Evolutionary conservation across 2,888 invertebrate species (phyloP).

Genomic region (Ophion ellenae): DNA sequence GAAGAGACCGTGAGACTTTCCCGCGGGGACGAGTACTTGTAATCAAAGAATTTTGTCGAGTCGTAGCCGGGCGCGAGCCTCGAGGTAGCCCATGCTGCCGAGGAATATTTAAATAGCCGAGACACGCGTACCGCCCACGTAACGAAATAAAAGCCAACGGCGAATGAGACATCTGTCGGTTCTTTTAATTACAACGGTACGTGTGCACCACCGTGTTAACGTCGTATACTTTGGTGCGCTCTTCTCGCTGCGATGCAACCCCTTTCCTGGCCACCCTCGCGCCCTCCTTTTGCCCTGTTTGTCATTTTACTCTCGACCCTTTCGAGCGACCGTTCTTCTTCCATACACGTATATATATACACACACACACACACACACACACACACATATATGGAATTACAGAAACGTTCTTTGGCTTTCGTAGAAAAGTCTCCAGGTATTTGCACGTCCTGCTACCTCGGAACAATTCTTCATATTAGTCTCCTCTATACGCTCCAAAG

Average conservation of each 20-base stretch:
- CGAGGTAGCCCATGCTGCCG: conserved; percentile 65
- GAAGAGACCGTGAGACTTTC: conserved; percentile 59
- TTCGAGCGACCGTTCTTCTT: conserved; percentile 15
- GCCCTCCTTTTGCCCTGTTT: conserved; percentile 76
- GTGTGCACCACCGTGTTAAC: conserved; percentile 71
- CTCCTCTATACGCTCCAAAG: no score
- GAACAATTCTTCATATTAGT: conserved; percentile 27
- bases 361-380: neutral
- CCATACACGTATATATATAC: neutral
- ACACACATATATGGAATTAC: conserved; percentile 21
- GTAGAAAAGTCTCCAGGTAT: conserved; percentile 30
- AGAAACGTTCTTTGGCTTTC: conserved; percentile 48
- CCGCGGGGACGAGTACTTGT: conserved; percentile 73
- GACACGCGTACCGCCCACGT: conserved; percentile 76
- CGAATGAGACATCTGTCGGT: conserved; percentile 83
- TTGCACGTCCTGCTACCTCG: conserved; percentile 24
- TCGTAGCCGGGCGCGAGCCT: conserved; percentile 30
- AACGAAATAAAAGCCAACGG: conserved; percentile 83
- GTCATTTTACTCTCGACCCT: conserved; percentile 73
- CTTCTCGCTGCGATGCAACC: conserved; percentile 61
- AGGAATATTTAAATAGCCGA: conserved; percentile 81
- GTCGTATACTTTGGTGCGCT: conserved; percentile 26
- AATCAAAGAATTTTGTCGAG: conserved; percentile 69
- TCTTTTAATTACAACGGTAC: conserved; percentile 83
- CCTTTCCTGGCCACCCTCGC: conserved; percentile 60